These are phyloP conservation scores for Procambarus clarkii DNA, from an alignment of 1,140 invertebrate genomes.

Conservation along the genomic window DNA sequence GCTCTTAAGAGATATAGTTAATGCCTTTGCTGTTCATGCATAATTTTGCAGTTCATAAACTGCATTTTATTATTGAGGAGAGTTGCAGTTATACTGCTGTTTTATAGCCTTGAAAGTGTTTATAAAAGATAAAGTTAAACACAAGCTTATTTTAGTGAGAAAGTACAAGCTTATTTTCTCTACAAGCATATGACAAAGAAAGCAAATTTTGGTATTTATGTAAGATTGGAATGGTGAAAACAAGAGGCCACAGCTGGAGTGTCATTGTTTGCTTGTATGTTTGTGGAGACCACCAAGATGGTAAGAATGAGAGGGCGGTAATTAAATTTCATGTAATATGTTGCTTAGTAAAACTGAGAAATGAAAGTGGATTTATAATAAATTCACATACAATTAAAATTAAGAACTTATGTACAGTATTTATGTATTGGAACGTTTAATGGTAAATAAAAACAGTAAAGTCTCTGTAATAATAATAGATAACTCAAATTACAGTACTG, in stretches of 20 bases:
- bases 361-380: background rate
- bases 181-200: background rate
- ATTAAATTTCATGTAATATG: background rate
- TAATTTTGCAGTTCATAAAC: too few species aligned
- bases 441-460: background rate
- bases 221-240: background rate
- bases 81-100: too few species aligned
- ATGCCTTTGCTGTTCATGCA: too few species aligned
- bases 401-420: background rate
- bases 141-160: too few species aligned
- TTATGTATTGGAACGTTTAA: background rate
- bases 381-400: background rate
- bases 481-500: background rate
- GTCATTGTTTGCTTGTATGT: background rate
- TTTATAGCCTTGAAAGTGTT: too few species aligned
- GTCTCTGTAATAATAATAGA: background rate
- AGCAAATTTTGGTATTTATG: background rate
- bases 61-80: too few species aligned
- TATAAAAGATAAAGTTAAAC: too few species aligned
- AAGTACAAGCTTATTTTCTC: background rate
- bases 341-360: background rate
- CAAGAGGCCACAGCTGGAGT: background rate
- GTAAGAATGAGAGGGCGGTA: background rate
- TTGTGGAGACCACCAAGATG: background rate
- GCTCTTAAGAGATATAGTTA: too few species aligned